Percentiles rank a stretch among this genome's conserved stretches.
These are phyloP conservation scores for Novumbra hubbsi DNA, from an alignment of 2,797 vertebrate genomes.

Conservation along the genomic window DNA sequence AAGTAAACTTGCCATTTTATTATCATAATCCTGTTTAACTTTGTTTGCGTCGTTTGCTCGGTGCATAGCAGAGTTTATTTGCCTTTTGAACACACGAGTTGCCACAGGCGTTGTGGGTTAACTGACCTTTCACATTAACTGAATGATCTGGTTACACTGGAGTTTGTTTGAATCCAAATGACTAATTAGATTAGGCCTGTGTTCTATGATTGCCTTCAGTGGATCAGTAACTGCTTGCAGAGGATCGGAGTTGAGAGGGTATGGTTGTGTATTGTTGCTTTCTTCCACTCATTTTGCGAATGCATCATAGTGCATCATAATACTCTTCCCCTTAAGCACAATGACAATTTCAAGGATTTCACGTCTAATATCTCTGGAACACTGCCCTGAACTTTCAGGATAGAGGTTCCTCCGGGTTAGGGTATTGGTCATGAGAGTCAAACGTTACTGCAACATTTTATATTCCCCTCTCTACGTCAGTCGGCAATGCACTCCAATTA, in stretches of 20 bases:
- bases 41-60: conserved; percentile 39
- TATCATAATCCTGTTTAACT: conserved; percentile 44
- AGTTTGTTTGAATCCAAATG: conserved; percentile 71
- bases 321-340: conserved; percentile 47
- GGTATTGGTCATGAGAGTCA: conserved; percentile 52
- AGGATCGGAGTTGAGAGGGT: conserved; percentile 36
- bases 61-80: conserved; percentile 48
- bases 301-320: conserved; percentile 43
- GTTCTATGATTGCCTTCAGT: conserved; percentile 63
- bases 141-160: conserved; percentile 72
- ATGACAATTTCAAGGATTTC: conserved; percentile 59
- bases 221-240: conserved; percentile 49
- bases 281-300: conserved; percentile 35
- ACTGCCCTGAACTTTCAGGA: conserved; percentile 53
- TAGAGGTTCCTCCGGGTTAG: conserved; percentile 43
- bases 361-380: conserved; percentile 55
- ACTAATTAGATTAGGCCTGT: conserved; percentile 74
- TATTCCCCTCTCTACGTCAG: conserved; percentile 50
- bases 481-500: conserved; percentile 45
- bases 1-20: conserved; percentile 26
- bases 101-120: conserved; percentile 67
- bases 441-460: conserved; percentile 44
- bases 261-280: conserved; percentile 31
- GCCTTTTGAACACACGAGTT: conserved; percentile 52
- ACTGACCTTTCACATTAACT: conserved; percentile 78